phyloP scores from a whole-genome alignment of 2,888 invertebrate species.

The Diplazon laetatorius region DNA sequence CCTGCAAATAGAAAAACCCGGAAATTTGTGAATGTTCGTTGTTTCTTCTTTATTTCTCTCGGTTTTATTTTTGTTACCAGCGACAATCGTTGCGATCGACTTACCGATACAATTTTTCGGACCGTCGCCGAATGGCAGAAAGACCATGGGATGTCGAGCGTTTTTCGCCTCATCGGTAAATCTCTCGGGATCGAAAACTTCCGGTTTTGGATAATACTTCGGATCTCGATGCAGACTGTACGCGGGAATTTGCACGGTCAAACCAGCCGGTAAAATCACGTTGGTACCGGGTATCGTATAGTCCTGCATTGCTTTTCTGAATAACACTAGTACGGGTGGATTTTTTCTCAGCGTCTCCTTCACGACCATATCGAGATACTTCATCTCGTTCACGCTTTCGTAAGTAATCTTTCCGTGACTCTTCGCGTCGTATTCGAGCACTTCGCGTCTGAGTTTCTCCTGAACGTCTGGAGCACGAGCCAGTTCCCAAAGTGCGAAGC shows the following conservation, averaged over 20 bases:
- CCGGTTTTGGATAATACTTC: conserved; percentile 72
- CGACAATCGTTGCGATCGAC: background rate
- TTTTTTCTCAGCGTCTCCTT: conserved; percentile 83
- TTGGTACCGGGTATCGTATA: conserved; percentile 42
- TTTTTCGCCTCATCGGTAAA: conserved; percentile 70
- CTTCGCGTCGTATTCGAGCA: conserved; percentile 71
- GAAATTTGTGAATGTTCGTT: too few species aligned
- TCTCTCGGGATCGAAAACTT: conserved; percentile 75
- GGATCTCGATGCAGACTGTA: conserved; percentile 71
- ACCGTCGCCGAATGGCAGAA: conserved; percentile 77
- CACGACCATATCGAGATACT: too few species aligned
- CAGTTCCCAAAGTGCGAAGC: conserved; percentile 80
- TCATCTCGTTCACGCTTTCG: too few species aligned
- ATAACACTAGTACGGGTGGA: conserved; percentile 78
- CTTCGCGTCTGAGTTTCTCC: conserved; percentile 79
- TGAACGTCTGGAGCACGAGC: conserved; percentile 81
- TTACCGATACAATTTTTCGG: conserved; percentile 78
- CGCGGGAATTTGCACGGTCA: conserved; percentile 70
- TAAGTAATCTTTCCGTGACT: too few species aligned
- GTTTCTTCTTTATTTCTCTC: too few species aligned
- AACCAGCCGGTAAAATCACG: conserved; percentile 1
- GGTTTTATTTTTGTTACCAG: background rate
- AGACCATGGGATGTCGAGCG: conserved; percentile 71
- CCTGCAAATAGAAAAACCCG: conserved; percentile 65
- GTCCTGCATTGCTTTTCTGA: too few species aligned